Evolutionary conservation across 2,797 vertebrate species (phyloP).

Genomic region (Microctenopoma steveboyesi): DNA sequence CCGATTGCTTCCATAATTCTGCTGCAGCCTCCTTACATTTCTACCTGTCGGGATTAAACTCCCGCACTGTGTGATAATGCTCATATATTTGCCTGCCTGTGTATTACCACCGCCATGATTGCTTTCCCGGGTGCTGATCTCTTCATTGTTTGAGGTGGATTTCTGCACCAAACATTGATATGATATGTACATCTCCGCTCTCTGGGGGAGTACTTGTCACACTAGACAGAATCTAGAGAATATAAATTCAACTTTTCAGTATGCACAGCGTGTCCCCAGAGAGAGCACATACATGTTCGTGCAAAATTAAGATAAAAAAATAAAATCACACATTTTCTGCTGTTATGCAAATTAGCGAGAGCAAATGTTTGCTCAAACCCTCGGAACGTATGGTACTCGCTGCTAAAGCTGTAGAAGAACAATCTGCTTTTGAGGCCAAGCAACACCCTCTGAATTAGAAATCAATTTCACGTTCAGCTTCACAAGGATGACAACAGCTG

Average conservation of each 20-base stretch:
- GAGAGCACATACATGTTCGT: background rate
- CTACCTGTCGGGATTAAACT: slow-evolving; percentile 56
- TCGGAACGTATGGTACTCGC: slow-evolving; percentile 13
- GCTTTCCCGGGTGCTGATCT: slow-evolving; percentile 39
- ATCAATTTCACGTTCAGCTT: slow-evolving; percentile 53
- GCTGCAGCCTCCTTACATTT: slow-evolving; percentile 30
- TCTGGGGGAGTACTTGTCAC: slow-evolving; percentile 5
- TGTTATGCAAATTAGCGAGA: slow-evolving; percentile 21
- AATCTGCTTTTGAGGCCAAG: slow-evolving; percentile 45
- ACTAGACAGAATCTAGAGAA: background rate
- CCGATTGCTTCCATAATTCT: slow-evolving; percentile 57
- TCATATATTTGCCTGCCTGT: slow-evolving; percentile 53
- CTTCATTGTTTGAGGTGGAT: slow-evolving; percentile 34
- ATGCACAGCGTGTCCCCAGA: background rate
- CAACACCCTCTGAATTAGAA: slow-evolving; percentile 49
- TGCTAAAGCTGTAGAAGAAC: slow-evolving; percentile 28
- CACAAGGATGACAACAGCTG: slow-evolving; percentile 39
- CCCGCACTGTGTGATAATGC: slow-evolving; percentile 37
- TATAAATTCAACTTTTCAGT: background rate
- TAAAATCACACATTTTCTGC: slow-evolving; percentile 8
- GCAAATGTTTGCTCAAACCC: slow-evolving; percentile 53
- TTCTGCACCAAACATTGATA: slow-evolving; percentile 12
- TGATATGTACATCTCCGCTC: slow-evolving; percentile 5
- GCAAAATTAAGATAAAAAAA: background rate
- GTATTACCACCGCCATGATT: slow-evolving; percentile 53